Conservation (phyloP, 2,113 vertebrate genomes). For the Cheirogaleus medius region DNA sequence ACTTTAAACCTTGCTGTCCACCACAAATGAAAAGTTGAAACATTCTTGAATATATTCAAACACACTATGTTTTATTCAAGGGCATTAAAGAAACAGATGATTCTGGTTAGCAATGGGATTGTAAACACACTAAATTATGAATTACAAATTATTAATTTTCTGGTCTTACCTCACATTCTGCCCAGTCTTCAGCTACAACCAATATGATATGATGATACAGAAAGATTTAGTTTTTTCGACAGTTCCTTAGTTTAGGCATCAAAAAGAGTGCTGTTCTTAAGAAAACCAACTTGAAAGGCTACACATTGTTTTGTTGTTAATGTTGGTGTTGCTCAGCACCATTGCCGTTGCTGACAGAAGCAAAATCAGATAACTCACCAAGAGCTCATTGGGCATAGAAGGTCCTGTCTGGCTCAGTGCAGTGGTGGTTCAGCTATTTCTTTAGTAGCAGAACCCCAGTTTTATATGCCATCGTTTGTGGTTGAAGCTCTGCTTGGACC, state of each 20-base stretch:
- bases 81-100: background rate
- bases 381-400: background rate
- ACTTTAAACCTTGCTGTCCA: background rate
- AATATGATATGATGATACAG: background rate
- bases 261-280: background rate
- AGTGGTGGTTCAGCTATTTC: background rate
- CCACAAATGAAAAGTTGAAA: background rate
- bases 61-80: background rate
- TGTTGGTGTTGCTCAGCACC: background rate
- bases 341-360: background rate
- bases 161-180: background rate
- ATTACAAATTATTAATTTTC: background rate
- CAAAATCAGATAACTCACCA: background rate
- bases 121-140: background rate
- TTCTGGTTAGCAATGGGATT: background rate
- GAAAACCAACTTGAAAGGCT: background rate
- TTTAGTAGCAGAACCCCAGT: background rate
- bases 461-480: background rate
- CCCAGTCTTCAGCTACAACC: background rate
- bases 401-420: background rate
- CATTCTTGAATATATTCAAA: conserved; percentile 4
- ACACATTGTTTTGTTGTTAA: background rate
- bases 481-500: background rate
- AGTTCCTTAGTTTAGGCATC: background rate
- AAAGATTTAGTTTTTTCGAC: background rate